Percentiles rank a stretch among this genome's conserved stretches.
Evolutionary conservation across 2,113 vertebrate species (phyloP).

Genomic region (Chloebia gouldiae): DNA sequence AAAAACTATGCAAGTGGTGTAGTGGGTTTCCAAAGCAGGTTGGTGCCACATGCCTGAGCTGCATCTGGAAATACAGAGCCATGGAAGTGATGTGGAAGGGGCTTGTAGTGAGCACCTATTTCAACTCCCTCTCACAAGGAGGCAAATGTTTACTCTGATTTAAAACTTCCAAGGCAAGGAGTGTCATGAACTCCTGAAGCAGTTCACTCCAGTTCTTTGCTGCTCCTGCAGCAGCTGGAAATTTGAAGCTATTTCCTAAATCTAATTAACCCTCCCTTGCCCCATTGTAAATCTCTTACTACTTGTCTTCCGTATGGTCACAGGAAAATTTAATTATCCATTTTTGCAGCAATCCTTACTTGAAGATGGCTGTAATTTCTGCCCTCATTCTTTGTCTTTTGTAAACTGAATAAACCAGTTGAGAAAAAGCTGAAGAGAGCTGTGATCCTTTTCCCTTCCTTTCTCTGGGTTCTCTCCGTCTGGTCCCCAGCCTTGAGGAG

Average conservation of each 20-base stretch:
- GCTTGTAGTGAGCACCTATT: neutral
- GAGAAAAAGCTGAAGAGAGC: neutral
- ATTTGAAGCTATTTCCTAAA: neutral
- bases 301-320: neutral
- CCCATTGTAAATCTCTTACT: neutral
- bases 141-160: neutral
- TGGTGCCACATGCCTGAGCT: neutral
- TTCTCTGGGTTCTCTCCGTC: neutral
- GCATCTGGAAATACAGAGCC: neutral
- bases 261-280: neutral
- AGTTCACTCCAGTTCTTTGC: neutral
- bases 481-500: neutral
- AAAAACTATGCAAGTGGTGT: neutral
- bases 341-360: neutral
- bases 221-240: neutral
- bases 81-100: neutral
- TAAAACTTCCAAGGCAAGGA: neutral
- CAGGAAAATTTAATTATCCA: neutral
- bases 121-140: neutral
- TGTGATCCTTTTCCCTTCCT: neutral
- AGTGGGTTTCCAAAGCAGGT: neutral
- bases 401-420: slow-evolving; percentile 20
- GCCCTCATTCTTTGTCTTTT: neutral
- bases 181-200: neutral
- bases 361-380: neutral